Percentiles rank a stretch among this genome's conserved stretches.
Conservation (phyloP, 2,113 vertebrate species). For the Callorhinus ursinus region DNA sequence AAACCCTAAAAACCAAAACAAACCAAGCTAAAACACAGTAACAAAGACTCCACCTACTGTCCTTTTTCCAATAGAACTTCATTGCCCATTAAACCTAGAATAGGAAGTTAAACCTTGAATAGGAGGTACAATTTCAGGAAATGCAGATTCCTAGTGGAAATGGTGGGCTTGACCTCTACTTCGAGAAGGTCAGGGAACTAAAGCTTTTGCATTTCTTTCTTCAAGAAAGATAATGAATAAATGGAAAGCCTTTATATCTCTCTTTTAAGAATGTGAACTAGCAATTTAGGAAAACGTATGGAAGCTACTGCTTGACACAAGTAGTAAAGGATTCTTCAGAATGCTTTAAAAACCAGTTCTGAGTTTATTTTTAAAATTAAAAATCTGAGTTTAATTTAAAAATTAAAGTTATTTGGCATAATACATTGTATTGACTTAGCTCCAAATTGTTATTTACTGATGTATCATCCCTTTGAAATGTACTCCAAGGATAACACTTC, state of each 20-base stretch:
- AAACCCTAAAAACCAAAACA: not conserved
- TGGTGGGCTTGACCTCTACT: not conserved
- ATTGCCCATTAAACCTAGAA: not conserved
- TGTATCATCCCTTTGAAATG: not conserved
- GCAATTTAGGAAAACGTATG: not conserved
- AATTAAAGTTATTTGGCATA: conserved; percentile 5
- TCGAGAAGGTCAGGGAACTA: not conserved
- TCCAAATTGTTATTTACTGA: not conserved
- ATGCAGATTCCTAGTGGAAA: not conserved
- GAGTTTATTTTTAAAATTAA: conserved; percentile 28
- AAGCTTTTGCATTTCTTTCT: conserved; percentile 3
- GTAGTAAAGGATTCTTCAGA: not conserved
- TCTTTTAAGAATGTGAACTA: not conserved
- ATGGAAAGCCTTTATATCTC: not conserved
- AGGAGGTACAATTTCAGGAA: not conserved
- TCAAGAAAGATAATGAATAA: not conserved
- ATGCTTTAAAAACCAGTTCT: not conserved
- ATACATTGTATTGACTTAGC: not conserved
- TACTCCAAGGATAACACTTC: not conserved
- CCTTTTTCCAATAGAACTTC: not conserved
- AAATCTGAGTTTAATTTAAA: conserved; percentile 8
- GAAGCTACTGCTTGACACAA: not conserved
- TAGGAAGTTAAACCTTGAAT: not conserved
- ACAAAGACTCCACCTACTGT: not conserved
- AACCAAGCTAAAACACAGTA: not conserved